phyloP scores from a whole-genome alignment of 2,113 vertebrate species.

The Rhabdornis inornatus region DNA sequence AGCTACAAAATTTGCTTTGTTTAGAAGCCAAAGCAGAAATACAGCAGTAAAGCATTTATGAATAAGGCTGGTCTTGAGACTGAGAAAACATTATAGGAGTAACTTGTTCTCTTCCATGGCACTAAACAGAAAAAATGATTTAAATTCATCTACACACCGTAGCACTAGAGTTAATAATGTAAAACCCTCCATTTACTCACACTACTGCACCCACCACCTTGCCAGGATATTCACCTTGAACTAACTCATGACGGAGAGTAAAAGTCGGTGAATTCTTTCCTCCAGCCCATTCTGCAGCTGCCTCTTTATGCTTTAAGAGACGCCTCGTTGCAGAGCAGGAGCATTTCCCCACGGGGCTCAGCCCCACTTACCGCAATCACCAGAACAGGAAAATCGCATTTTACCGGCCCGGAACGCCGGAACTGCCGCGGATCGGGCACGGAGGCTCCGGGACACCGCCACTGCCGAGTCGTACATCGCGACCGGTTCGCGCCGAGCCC shows the following conservation, averaged over 20 bases:
- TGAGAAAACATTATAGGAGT: not conserved
- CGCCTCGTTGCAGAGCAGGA: not conserved
- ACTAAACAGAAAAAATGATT: accelerated
- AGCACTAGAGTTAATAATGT: accelerated
- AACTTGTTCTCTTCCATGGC: accelerated
- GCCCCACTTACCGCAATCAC: not conserved
- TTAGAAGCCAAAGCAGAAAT: not conserved
- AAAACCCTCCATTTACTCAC: not conserved
- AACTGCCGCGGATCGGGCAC: not conserved
- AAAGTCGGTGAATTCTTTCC: accelerated
- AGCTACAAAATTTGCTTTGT: accelerated
- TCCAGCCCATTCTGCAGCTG: no score
- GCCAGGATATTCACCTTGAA: accelerated
- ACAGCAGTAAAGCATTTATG: not conserved
- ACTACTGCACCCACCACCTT: not conserved
- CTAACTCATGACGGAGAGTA: accelerated
- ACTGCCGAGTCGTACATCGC: not conserved
- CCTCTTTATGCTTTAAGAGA: not conserved
- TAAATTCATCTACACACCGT: accelerated
- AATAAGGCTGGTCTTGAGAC: not conserved
- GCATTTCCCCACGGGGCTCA: not conserved
- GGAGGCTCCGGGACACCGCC: not conserved
- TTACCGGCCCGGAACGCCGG: no score
- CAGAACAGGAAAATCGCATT: accelerated
- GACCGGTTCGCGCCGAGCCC: not conserved